phyloP scores from a whole-genome alignment of 2,888 invertebrate genomes.

The Linnaemya tessellans region DNA sequence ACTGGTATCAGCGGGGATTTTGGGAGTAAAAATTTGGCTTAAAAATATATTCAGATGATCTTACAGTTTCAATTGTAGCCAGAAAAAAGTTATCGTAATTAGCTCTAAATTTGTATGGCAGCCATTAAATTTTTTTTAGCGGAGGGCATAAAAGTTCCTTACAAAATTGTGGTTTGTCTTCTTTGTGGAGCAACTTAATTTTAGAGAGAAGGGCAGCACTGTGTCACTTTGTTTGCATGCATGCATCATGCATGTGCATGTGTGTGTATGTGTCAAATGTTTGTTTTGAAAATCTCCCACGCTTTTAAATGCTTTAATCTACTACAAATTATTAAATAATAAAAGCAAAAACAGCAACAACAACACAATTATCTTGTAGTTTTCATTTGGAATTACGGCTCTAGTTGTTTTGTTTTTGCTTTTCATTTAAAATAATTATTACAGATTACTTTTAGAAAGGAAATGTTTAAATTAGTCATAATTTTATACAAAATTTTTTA shows the following conservation, averaged over 20 bases:
- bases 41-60: too few relatives aligned
- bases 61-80: too few relatives aligned
- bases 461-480: slow-evolving; percentile 61
- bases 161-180: too few relatives aligned
- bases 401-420: not conserved
- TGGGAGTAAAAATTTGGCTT: too few relatives aligned
- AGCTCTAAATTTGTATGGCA: too few relatives aligned
- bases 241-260: not conserved
- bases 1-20: too few relatives aligned
- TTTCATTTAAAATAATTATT: slow-evolving; percentile 16
- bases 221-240: not conserved
- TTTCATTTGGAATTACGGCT: slow-evolving; percentile 28
- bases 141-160: too few relatives aligned
- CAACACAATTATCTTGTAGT: slow-evolving; percentile 36
- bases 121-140: too few relatives aligned
- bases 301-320: slow-evolving; percentile 54
- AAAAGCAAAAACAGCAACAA: not conserved
- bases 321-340: slow-evolving; percentile 38
- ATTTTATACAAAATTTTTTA: not conserved
- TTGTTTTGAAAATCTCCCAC: slow-evolving; percentile 63
- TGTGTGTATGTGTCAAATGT: not conserved
- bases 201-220: not conserved
- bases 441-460: slow-evolving; percentile 9
- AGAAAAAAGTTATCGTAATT: too few relatives aligned
- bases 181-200: not conserved